A percentile compares a stretch with the other conserved stretches of the same genome.
phyloP scores from a whole-genome alignment of 2,113 vertebrate species.

The Haplochromis vanheusdeni region DNA sequence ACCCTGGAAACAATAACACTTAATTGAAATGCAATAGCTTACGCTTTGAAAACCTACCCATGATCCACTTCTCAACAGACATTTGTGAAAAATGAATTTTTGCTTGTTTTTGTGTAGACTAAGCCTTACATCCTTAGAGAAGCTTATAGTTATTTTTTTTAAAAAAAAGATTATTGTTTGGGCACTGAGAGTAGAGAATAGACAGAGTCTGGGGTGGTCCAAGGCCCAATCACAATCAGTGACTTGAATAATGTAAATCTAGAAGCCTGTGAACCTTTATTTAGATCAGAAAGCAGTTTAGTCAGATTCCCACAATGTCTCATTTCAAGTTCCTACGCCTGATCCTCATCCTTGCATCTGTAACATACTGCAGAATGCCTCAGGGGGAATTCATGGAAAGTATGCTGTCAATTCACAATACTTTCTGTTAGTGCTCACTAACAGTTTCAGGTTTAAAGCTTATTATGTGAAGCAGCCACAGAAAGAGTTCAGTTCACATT shows the following conservation, averaged over 20 bases:
- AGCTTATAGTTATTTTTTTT: background rate
- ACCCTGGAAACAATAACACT: background rate
- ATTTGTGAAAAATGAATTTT: background rate
- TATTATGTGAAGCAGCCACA: background rate
- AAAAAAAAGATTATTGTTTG: background rate
- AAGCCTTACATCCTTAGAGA: background rate
- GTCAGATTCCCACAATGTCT: background rate
- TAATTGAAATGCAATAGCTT: background rate
- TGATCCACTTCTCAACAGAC: background rate
- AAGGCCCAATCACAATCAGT: background rate
- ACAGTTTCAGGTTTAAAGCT: background rate
- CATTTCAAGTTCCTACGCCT: too few relatives aligned
- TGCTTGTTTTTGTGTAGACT: background rate
- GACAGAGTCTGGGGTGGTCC: background rate
- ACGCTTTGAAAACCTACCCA: background rate
- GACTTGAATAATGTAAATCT: background rate
- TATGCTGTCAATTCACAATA: background rate
- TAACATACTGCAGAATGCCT: background rate
- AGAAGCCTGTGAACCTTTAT: background rate
- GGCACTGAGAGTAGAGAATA: background rate
- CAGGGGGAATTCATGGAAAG: background rate
- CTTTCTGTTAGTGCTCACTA: background rate
- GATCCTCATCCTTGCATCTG: background rate
- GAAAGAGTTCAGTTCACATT: background rate
- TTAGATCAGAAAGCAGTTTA: background rate